Conservation (phyloP, 2,888 invertebrate genomes). For the Laothoe populi region DNA sequence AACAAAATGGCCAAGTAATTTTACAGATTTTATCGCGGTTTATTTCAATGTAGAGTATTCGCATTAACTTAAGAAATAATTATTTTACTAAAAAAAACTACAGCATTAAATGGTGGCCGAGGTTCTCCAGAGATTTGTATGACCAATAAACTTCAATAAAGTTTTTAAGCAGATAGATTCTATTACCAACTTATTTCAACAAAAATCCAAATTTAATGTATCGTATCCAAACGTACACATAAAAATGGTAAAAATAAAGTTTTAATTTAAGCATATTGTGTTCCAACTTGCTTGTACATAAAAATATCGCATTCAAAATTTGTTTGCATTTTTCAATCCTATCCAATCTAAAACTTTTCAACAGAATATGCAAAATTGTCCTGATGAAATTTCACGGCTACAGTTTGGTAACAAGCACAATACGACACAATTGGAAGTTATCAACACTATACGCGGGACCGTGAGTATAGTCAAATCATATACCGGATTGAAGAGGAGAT, state of each 20-base stretch:
- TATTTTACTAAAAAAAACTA: too few species aligned
- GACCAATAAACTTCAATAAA: too few species aligned
- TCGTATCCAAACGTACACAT: background rate
- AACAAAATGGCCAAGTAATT: too few species aligned
- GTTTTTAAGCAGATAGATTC: too few species aligned
- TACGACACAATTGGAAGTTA: slow-evolving; percentile 29
- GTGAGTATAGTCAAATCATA: slow-evolving; percentile 22
- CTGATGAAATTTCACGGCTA: slow-evolving; percentile 24
- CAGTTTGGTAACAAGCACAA: slow-evolving; percentile 25
- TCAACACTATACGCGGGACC: slow-evolving; percentile 23
- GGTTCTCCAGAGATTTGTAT: too few species aligned
- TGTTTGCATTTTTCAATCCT: slow-evolving; percentile 16
- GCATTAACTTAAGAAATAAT: too few species aligned
- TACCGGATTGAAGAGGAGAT: background rate
- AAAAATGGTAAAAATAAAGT: background rate
- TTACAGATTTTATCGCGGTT: too few species aligned
- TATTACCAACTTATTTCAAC: too few species aligned
- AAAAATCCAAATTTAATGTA: background rate
- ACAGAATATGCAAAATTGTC: slow-evolving; percentile 6
- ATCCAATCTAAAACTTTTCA: slow-evolving; percentile 21
- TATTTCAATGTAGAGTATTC: too few species aligned
- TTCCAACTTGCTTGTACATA: background rate
- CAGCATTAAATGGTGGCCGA: too few species aligned
- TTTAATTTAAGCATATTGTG: slow-evolving; percentile 8
- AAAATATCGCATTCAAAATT: slow-evolving; percentile 2